These are phyloP conservation scores for Dimorphilus gyrociliatus DNA, from an alignment of 2,888 invertebrate species.

Conservation along the genomic window DNA sequence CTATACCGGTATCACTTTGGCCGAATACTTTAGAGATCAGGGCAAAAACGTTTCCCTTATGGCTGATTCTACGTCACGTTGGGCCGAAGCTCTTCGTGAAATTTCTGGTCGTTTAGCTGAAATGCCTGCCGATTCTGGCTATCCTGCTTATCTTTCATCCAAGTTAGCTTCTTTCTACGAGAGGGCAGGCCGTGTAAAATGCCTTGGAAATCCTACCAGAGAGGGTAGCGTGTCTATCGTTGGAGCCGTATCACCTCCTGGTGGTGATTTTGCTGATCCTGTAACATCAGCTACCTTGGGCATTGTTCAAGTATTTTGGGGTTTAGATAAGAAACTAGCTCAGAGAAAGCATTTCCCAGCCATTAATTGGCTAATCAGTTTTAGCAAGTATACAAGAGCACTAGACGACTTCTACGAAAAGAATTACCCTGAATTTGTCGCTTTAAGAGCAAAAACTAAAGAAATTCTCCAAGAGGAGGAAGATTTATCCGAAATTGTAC, in stretches of 20 bases:
- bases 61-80: slow-evolving; percentile 99
- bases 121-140: slow-evolving; percentile 92
- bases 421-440: slow-evolving; percentile 88
- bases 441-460: slow-evolving; percentile 77
- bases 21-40: slow-evolving; percentile 93
- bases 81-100: slow-evolving; percentile 99
- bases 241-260: slow-evolving; percentile 97
- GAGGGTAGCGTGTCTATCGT: slow-evolving; percentile 99
- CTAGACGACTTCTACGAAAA: slow-evolving; percentile 99
- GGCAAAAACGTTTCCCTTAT: slow-evolving; percentile 99
- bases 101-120: slow-evolving; percentile 97
- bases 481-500: slow-evolving; percentile 98
- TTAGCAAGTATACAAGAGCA: slow-evolving; percentile 95
- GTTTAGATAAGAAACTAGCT: slow-evolving; percentile 91
- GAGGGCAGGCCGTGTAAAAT: slow-evolving; percentile 91
- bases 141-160: slow-evolving; percentile 96
- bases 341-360: slow-evolving; percentile 99
- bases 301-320: slow-evolving; percentile 99
- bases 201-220: slow-evolving; percentile 88
- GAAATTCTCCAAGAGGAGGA: slow-evolving; percentile 97
- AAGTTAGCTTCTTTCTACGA: slow-evolving; percentile 98
- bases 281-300: slow-evolving; percentile 96
- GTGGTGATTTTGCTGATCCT: slow-evolving; percentile 99
- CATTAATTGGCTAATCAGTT: slow-evolving; percentile 98
- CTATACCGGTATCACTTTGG: slow-evolving; percentile 97